phyloP scores from a whole-genome alignment of 2,113 vertebrate genomes.

The Hyla sarda region DNA sequence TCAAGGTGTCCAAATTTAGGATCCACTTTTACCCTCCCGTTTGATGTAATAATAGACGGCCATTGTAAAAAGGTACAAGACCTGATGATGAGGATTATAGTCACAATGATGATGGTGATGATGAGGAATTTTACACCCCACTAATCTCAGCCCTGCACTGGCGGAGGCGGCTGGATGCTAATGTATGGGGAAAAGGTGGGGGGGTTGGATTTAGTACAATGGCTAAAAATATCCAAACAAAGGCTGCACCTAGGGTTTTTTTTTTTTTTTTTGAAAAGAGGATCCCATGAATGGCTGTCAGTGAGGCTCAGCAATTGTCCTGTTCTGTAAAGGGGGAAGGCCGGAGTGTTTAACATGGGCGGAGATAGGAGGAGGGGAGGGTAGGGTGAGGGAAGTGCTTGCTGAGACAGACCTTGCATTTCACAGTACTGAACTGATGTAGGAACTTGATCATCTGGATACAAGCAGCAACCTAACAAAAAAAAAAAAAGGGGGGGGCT shows the following conservation, averaged over 20 bases:
- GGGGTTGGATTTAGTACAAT: constrained; percentile 5
- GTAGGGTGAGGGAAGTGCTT: constrained; percentile 63
- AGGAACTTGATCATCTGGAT: constrained; percentile 63
- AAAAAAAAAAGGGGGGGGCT: constrained; percentile 59
- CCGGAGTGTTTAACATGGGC: constrained; percentile 65
- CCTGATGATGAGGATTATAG: background rate
- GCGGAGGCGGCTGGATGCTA: background rate
- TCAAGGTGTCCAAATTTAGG: constrained; percentile 5
- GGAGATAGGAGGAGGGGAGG: constrained; percentile 64
- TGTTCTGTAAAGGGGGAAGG: constrained; percentile 63
- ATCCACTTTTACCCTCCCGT: background rate
- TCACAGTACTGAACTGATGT: constrained; percentile 64
- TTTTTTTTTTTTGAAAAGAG: constrained; percentile 35
- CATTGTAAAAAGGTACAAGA: background rate
- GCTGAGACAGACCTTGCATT: constrained; percentile 64
- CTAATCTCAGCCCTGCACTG: constrained; percentile 12
- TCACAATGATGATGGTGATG: background rate
- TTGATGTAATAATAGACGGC: background rate
- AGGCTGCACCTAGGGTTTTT: constrained; percentile 33
- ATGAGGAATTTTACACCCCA: constrained; percentile 3
- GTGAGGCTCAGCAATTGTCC: constrained; percentile 43
- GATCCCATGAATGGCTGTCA: constrained; percentile 20
- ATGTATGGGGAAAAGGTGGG: background rate
- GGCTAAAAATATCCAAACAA: constrained; percentile 37
- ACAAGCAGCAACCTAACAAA: constrained; percentile 60